These are phyloP conservation scores for Alouatta palliata DNA, from an alignment of 2,113 vertebrate genomes.

Conservation along the genomic window DNA sequence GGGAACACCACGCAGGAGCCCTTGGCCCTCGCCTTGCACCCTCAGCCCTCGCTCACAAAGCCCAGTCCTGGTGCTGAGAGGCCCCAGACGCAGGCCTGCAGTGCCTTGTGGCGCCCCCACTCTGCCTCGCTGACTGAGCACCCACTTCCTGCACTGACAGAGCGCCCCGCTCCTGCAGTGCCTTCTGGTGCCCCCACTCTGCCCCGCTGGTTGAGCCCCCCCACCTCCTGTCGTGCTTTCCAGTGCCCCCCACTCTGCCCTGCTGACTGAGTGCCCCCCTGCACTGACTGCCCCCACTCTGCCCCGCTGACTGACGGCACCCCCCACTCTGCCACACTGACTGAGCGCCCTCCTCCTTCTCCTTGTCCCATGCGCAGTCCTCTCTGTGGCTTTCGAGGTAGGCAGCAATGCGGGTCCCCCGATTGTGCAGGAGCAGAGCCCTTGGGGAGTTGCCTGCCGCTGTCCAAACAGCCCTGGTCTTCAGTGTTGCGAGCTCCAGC, in stretches of 20 bases:
- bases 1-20: too few relatives aligned
- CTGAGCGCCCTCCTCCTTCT: fast-evolving
- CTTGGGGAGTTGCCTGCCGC: neutral
- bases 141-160: fast-evolving
- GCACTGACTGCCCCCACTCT: neutral
- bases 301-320: fast-evolving
- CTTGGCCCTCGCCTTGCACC: too few relatives aligned
- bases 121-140: fast-evolving
- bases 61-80: neutral
- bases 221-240: too few relatives aligned
- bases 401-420: too few relatives aligned
- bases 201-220: fast-evolving
- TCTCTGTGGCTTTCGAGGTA: neutral
- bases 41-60: too few relatives aligned
- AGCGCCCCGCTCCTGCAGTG: fast-evolving
- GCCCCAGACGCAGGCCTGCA: neutral
- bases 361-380: neutral
- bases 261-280: fast-evolving
- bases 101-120: neutral
- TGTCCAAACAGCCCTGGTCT: too few relatives aligned
- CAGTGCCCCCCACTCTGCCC: neutral
- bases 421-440: neutral
- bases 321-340: neutral
- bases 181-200: neutral
- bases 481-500: neutral